Percentiles rank a stretch among this genome's conserved stretches.
phyloP scores from a whole-genome alignment of 1,140 invertebrate genomes.

The Camponotus floridanus region DNA sequence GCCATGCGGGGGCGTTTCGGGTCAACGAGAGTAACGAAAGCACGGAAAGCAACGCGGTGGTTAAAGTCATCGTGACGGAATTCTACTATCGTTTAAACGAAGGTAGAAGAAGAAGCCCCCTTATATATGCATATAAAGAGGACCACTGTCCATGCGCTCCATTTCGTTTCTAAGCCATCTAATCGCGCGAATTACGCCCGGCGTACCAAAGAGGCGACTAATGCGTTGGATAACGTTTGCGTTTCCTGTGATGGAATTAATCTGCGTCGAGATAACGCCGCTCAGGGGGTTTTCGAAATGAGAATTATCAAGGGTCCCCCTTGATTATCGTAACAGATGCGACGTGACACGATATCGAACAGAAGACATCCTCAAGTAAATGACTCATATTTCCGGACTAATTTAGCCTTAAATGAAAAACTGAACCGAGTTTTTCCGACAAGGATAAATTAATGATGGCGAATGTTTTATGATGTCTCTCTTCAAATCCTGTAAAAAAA shows the following conservation, averaged over 20 bases:
- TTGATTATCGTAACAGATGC: slow-evolving; percentile 28
- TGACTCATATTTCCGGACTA: background rate
- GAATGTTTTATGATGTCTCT: background rate
- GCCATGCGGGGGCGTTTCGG: slow-evolving; percentile 23
- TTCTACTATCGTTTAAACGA: slow-evolving; percentile 20
- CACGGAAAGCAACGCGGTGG: background rate
- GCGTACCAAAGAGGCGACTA: slow-evolving; percentile 53
- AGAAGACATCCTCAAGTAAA: background rate
- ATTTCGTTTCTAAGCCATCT: slow-evolving; percentile 57
- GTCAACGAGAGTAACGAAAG: background rate
- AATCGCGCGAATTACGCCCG: slow-evolving; percentile 60
- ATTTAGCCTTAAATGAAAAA: slow-evolving; percentile 4
- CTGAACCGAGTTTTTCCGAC: background rate
- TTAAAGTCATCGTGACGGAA: slow-evolving; percentile 27
- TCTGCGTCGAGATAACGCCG: background rate
- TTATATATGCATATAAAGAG: slow-evolving; percentile 26
- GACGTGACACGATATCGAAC: background rate
- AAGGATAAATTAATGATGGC: background rate
- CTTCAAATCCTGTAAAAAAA: too few species aligned
- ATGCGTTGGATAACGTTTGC: slow-evolving; percentile 35
- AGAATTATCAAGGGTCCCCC: background rate
- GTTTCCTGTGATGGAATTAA: slow-evolving; percentile 15
- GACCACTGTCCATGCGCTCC: slow-evolving; percentile 19
- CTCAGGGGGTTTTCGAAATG: background rate
- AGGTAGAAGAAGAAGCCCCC: background rate